Base-by-base conservation (phyloP, 2,113 vertebrate species). In the Gymnobelideus leadbeateri region DNA sequence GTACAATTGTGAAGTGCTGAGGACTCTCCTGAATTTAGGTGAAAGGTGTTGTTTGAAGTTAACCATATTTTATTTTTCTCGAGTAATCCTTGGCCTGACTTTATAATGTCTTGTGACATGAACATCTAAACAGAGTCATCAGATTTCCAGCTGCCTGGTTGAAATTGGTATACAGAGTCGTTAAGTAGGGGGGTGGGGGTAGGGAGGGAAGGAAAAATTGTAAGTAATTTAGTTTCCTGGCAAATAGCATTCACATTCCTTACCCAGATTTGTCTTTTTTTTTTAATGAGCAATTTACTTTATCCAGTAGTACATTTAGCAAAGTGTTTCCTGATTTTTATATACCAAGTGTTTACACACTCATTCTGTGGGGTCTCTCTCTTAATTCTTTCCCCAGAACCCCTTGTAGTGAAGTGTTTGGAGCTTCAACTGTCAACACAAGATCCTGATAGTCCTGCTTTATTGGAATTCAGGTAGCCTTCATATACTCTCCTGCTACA, bases 1-100 rank as follows among this genome's bases (percentile, higher is more conserved):
- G 49, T 0, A 4, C 47, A 91, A 94, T 95, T 91, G 61, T 91
- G 97, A 95, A 89, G 96, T 97, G 96, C 96, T 95, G 89, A 46
- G 96, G 95, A 96, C 97, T 94, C 93, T 98, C 97, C 97, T 96
- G 96, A 97, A 98, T 97, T 97, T 98, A 97, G 98, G 97, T 97
- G 97, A 97, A 96, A 98, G 98, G 98, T 98, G 98, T 98, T 98
- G 98, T 98, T 99, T 99, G 98, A 99, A 98, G 96, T 94, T 97
- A 98, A 97, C 98, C 98, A 89, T 98, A 96, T 98, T 98, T 98
- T 98, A 98, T 98, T 99, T 95, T 98, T 98, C 96, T 96, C 51
- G 55, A 47, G 97, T 95, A 95, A 94, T 98, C 98, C 97, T 97
- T 97, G 96, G 98, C 97, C 98, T 97, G 97, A 94, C 96, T 98